Evolutionary conservation across 2,113 vertebrate species (phyloP), one percentile per base, ranked within the genome.

Genomic region (Platysteira castanea): DNA sequence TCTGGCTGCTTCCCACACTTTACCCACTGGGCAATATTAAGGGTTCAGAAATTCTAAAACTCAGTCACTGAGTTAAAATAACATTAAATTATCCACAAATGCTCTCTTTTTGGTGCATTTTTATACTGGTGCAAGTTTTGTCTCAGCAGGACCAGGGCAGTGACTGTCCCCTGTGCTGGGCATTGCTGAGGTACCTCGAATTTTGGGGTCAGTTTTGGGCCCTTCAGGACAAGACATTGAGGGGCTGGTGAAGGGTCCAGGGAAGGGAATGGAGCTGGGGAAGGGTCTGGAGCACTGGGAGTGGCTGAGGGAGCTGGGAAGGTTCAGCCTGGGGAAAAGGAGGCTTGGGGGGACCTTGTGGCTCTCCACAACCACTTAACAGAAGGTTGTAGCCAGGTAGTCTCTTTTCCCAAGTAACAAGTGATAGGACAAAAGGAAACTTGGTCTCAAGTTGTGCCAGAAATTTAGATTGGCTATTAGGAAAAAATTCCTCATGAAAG

Each of bases 231-330:
- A 24, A 6, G 33, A 42, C 8, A 3, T 1, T 28, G 75, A 76
- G 39, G 19, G 4, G 13, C 30, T 75, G 75, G 68, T 70, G 63
- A 0, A 0, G 0, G 0, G 44, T 31, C 11, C 37, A 52, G 44
- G 20, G 30, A 31, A 44, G 14, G 23, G 33, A 57, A 6, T 0
- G 1, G 50, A 50, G 37, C 27, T 78, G 57, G 26, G 3, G 13
- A 46, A 67, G 21, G 30, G 17, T 3, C n/a, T 85, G 89, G 59
- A 59, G 17, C 37, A 0, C 6, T 28, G 60, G 57, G 33, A 71
- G 24, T 0, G 0, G 52, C 33, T 53, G 81, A 47, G 17, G n/a
- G 74, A 41, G 21, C 52, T 53, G 81, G 6, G 33, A 2, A 27
- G 26, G 54, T 41, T 90, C 17, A 76, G 41, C 21, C 54, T 76